phyloP scores from a whole-genome alignment of 1,140 invertebrate species.

The Heliconius nattereri region DNA sequence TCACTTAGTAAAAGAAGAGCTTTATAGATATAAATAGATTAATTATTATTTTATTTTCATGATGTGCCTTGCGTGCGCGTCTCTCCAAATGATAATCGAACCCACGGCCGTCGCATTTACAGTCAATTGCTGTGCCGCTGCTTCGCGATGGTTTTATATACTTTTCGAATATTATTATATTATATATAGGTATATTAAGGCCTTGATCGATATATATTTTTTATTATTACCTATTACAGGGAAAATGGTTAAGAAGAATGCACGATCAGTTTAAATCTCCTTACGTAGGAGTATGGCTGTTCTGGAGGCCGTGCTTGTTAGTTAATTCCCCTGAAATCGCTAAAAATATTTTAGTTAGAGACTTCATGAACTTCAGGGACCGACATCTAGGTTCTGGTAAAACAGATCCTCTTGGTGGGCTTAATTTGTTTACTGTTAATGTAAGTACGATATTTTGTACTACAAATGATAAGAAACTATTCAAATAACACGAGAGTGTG shows the following conservation, averaged over 20 bases:
- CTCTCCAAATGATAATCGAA: too few species aligned
- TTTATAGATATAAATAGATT: too few species aligned
- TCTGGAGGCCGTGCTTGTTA: conserved; percentile 57
- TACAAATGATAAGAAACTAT: too few species aligned
- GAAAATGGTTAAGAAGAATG: conserved; percentile 49
- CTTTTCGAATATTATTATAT: too few species aligned
- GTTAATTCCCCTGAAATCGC: conserved; percentile 54
- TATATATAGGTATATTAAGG: too few species aligned
- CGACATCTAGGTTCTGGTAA: conserved; percentile 47
- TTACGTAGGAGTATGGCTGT: conserved; percentile 59
- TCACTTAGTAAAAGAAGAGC: too few species aligned
- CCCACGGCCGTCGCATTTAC: too few species aligned
- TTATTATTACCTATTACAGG: conserved; percentile 40
- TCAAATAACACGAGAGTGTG: background rate
- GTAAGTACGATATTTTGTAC: conserved; percentile 37
- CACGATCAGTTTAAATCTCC: conserved; percentile 43
- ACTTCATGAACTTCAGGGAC: conserved; percentile 52
- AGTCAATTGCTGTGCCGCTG: too few species aligned
- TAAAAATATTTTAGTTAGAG: conserved; percentile 52
- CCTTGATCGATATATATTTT: background rate
- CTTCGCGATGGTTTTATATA: too few species aligned
- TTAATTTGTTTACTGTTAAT: conserved; percentile 54
- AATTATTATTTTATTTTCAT: too few species aligned
- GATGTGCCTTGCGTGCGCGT: too few species aligned
- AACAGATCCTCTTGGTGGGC: conserved; percentile 49